Conservation (phyloP, 2,797 vertebrate genomes). For the Protosalanx chinensis region DNA sequence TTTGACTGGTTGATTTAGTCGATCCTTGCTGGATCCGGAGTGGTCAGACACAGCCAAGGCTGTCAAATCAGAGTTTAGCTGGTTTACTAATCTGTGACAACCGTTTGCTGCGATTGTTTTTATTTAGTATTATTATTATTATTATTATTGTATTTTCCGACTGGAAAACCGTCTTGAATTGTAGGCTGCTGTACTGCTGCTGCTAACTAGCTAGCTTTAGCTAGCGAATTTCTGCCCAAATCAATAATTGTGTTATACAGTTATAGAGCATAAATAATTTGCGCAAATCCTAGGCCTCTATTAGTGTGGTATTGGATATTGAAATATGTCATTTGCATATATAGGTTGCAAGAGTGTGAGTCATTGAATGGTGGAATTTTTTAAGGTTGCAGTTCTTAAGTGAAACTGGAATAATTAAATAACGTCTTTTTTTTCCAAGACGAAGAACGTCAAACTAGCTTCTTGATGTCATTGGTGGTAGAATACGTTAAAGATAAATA, state of each 20-base stretch:
- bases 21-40: background rate
- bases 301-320: background rate
- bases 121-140: too few relatives aligned
- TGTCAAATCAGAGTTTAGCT: background rate
- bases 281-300: background rate
- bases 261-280: background rate
- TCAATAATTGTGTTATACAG: background rate
- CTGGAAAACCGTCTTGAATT: background rate
- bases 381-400: too few relatives aligned
- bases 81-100: background rate
- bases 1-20: background rate
- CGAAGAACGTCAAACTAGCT: background rate
- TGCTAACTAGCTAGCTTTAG: background rate
- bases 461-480: background rate
- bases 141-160: too few relatives aligned
- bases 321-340: background rate
- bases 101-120: background rate
- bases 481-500: background rate
- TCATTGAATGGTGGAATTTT: too few relatives aligned
- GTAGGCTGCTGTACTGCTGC: background rate
- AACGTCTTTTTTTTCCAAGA: background rate
- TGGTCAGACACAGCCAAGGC: background rate
- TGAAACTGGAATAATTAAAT: too few relatives aligned
- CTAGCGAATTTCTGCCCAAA: constrained; percentile 1
- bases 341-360: background rate